Base-by-base conservation (phyloP, 2,113 vertebrate species). In the Rousettus leschenaultii region DNA sequence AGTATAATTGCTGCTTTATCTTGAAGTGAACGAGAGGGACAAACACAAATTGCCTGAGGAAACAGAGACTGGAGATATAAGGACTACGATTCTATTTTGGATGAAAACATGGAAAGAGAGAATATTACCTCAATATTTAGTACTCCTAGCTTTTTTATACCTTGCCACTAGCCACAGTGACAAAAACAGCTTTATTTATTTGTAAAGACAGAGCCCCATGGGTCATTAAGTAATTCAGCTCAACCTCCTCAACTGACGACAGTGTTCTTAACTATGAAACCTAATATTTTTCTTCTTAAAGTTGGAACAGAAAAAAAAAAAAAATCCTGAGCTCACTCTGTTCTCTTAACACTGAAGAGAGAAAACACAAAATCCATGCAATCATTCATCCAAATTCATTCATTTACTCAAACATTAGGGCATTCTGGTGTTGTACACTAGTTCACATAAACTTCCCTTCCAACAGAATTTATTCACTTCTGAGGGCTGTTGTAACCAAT, bases 141-240 rank as follows among this genome's bases (percentile, higher is more conserved):
- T 38, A 13, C 89, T 70, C 53, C 28, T 53, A n/a, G 40, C 26
- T 35, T 95, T 86, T 77, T 61, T 70, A 82, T 70, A 75, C 14
- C 7, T 22, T n/a, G n/a, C 92, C 40, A 94, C 19, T 65, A 90
- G 90, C 59, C 91, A 85, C 57, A 48, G 15, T 40, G 57, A 90
- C 57, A 95, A 94, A 87, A 59, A 88, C 18, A 90, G 66, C n/a
- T 95, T 92, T 84, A 93, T 78, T 93, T 88, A 93, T 78, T 93
- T 88, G 65, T 78, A 89, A 88, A 93, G 65, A 70, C 59, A 40
- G 18, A 83, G 33, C 2, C 26, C 55, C 14, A 3, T 14, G 59
- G 53, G 45, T 61, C 84, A 78, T 85, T 83, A 86, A 92, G 40
- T 51, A 84, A 94, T 57, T 90, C 57, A 53, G 12, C 68, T 61